phyloP scores from a whole-genome alignment of 2,888 invertebrate species.

The Carterocephalus palaemon region DNA sequence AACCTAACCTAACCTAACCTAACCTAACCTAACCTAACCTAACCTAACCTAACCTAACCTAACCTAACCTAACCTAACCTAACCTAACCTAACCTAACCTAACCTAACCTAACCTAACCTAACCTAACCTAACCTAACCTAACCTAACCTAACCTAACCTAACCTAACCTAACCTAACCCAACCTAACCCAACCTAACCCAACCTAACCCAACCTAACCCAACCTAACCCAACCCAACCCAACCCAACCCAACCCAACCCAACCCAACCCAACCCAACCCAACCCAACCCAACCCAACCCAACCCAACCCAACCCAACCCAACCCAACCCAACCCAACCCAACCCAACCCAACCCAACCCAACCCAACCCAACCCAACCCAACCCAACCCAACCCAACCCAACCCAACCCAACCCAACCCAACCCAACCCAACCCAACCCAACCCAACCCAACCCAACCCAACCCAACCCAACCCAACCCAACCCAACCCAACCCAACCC shows the following conservation, averaged over 20 bases:
- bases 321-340: conserved; percentile 20
- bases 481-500: conserved; percentile 34
- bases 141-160: conserved; percentile 35
- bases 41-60: conserved; percentile 30
- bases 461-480: conserved; percentile 35
- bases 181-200: conserved; percentile 37
- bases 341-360: conserved; percentile 24
- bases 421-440: conserved; percentile 29
- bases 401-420: conserved; percentile 35
- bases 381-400: conserved; percentile 36
- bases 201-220: conserved; percentile 39
- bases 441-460: conserved; percentile 36
- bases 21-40: conserved; percentile 33
- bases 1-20: conserved; percentile 30
- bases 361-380: conserved; percentile 33
- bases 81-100: conserved; percentile 32
- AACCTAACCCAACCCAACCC: conserved; percentile 37
- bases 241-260: conserved; percentile 39
- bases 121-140: conserved; percentile 27
- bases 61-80: conserved; percentile 32
- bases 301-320: conserved; percentile 26
- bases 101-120: conserved; percentile 34
- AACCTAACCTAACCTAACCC: conserved; percentile 35
- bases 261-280: conserved; percentile 39
- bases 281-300: conserved; percentile 38